Conservation (phyloP, 2,888 invertebrate species). For the Drosophila prolongata region DNA sequence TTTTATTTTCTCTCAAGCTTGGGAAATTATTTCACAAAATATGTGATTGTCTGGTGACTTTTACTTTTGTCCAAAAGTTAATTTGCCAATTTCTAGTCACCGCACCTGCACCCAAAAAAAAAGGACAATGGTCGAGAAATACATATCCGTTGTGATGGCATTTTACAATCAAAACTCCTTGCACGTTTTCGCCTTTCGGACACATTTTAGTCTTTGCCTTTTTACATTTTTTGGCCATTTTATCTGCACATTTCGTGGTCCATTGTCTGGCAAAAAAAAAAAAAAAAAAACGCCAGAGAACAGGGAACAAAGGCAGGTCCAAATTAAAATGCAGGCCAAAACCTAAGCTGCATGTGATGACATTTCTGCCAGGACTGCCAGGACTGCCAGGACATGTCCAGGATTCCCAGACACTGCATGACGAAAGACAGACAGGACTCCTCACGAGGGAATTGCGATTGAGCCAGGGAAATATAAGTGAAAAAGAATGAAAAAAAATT, state of each 20-base stretch:
- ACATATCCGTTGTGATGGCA: constrained; percentile 7
- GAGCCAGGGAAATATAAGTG: background rate
- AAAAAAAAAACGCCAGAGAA: background rate
- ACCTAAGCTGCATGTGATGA: constrained; percentile 38
- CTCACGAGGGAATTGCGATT: constrained; percentile 10
- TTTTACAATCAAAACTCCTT: constrained; percentile 42
- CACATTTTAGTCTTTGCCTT: constrained; percentile 7
- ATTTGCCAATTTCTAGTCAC: constrained; percentile 13
- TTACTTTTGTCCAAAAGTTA: constrained; percentile 7
- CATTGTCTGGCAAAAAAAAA: constrained; percentile 30
- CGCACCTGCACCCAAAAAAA: constrained; percentile 10
- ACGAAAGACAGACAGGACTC: constrained; percentile 7
- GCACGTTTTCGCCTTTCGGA: constrained; percentile 45
- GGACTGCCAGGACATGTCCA: constrained; percentile 29
- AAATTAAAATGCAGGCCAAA: constrained; percentile 60
- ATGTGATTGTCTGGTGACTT: background rate
- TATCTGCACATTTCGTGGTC: constrained; percentile 18
- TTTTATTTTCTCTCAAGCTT: background rate
- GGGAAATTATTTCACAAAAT: background rate
- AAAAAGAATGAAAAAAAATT: background rate
- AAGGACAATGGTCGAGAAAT: background rate
- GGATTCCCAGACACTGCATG: constrained; percentile 6
- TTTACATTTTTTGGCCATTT: constrained; percentile 23
- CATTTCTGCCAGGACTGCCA: constrained; percentile 10
- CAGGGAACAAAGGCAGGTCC: constrained; percentile 1